Evolutionary conservation across 2,797 vertebrate species (phyloP).

Genomic region (Choloepus didactylus): DNA sequence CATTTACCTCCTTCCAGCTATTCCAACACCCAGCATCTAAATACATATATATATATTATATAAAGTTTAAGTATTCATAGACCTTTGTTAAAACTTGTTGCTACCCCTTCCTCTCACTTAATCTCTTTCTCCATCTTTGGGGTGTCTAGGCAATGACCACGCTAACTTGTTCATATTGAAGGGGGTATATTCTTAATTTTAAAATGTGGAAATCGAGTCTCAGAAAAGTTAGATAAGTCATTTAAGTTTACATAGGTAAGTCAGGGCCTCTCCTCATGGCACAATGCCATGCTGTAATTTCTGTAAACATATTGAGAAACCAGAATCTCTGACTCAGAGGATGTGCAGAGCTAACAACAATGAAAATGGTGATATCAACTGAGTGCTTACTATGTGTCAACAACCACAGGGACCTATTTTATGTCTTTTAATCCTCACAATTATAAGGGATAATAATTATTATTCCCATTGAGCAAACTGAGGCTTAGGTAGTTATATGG

Average conservation of each 20-base stretch:
- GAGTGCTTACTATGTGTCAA: neutral
- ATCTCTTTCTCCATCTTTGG: too few relatives aligned
- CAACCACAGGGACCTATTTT: neutral
- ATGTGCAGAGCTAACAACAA: neutral
- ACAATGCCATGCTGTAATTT: neutral
- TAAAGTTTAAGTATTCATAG: too few relatives aligned
- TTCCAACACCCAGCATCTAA: too few relatives aligned
- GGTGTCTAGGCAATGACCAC: too few relatives aligned
- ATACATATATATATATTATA: too few relatives aligned
- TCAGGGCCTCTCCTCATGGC: neutral
- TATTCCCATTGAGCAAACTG: neutral
- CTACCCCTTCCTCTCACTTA: too few relatives aligned
- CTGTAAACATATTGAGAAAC: neutral
- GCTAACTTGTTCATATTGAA: too few relatives aligned
- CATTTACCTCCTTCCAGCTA: too few relatives aligned
- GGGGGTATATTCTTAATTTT: neutral
- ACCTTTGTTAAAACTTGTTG: too few relatives aligned
- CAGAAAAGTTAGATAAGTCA: neutral
- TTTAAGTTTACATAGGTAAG: neutral
- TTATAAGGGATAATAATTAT: slow-evolving; percentile 1
- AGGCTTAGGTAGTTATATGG: neutral
- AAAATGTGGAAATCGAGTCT: neutral
- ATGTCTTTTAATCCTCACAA: slow-evolving; percentile 16
- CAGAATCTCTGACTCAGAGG: neutral
- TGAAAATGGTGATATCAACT: neutral